A percentile compares a stretch with the other conserved stretches of the same genome.
phyloP scores from a whole-genome alignment of 2,113 vertebrate genomes.

The Neomonachus schauinslandi region DNA sequence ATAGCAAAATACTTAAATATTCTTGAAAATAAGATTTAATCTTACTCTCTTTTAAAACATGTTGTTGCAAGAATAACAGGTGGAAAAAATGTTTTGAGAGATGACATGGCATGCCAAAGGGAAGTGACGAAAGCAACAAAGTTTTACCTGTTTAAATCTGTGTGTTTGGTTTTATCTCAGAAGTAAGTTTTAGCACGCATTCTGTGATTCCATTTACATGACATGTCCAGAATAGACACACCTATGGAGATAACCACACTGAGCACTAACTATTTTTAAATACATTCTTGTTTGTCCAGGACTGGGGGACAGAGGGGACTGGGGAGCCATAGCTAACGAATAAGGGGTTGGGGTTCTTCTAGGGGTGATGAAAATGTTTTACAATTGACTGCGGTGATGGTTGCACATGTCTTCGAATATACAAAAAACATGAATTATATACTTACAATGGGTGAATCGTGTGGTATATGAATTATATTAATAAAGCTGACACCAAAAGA shows the following conservation, averaged over 20 bases:
- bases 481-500: neutral
- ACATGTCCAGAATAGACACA: neutral
- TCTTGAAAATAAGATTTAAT: neutral
- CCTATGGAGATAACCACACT: neutral
- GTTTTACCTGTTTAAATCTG: neutral
- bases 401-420: neutral
- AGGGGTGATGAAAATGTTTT: neutral
- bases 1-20: neutral
- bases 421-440: neutral
- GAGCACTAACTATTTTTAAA: neutral
- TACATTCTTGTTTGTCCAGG: neutral
- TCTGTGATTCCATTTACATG: neutral
- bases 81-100: neutral
- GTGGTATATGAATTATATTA: neutral
- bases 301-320: too few relatives aligned
- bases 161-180: neutral
- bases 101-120: neutral
- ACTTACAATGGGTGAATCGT: neutral
- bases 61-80: neutral
- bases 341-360: neutral
- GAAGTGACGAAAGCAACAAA: neutral
- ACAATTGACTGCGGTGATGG: neutral
- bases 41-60: neutral
- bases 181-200: neutral
- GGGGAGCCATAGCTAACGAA: neutral